Conservation (phyloP, 1,140 invertebrate species). For the Gonioctena quinquepunctata region DNA sequence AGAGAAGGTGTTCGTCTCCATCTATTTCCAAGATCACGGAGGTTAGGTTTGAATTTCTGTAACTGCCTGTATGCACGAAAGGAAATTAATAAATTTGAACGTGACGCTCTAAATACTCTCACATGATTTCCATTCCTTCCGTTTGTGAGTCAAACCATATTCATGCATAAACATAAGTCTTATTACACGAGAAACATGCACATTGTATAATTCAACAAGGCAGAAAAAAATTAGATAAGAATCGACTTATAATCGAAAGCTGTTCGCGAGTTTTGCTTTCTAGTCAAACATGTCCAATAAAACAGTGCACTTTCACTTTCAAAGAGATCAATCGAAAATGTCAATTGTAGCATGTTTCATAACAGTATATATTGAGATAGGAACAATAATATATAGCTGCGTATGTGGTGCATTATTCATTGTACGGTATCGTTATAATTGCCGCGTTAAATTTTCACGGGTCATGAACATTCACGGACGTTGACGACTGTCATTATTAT, state of each 20-base stretch:
- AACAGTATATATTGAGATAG: slow-evolving; percentile 8
- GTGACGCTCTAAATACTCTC: neutral
- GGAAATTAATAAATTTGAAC: no score
- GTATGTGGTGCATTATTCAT: neutral
- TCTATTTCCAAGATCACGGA: no score
- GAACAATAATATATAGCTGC: neutral
- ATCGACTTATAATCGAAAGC: slow-evolving; percentile 7
- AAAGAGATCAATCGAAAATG: slow-evolving; percentile 29
- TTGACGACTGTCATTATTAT: no score
- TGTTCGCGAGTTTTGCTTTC: slow-evolving; percentile 12
- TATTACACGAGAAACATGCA: neutral
- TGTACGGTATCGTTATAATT: neutral
- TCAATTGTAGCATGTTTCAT: slow-evolving; percentile 22
- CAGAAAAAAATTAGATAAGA: neutral
- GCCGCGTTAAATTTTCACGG: neutral
- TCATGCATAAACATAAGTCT: neutral
- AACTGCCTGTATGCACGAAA: no score
- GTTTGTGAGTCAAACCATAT: neutral
- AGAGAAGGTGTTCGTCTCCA: no score
- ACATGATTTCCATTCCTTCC: neutral
- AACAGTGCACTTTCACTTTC: slow-evolving; percentile 32
- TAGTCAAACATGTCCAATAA: slow-evolving; percentile 29
- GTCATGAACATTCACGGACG: neutral
- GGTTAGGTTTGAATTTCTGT: no score
- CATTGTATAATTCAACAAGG: neutral